These are phyloP conservation scores for Drosophila nannoptera DNA, from an alignment of 1,140 invertebrate species.

Conservation along the genomic window DNA sequence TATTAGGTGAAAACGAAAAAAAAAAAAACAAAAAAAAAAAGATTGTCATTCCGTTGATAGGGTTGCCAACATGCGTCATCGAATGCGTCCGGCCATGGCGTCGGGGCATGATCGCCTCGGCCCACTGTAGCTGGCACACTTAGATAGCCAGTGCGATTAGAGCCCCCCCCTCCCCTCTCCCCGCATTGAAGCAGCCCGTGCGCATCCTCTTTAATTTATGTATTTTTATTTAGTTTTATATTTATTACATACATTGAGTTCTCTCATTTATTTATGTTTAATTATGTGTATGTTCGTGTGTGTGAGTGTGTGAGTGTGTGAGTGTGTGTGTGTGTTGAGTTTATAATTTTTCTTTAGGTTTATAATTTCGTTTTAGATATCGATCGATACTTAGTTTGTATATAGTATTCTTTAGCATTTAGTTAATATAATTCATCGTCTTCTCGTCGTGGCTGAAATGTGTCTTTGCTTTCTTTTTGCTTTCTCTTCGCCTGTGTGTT, in stretches of 20 bases:
- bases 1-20: slow-evolving; percentile 3
- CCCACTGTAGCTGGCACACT: neutral
- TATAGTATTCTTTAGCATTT: slow-evolving; percentile 62
- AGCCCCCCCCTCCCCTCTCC: neutral
- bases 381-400: slow-evolving; percentile 70
- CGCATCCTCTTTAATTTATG: slow-evolving; percentile 52
- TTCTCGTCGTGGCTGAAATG: slow-evolving; percentile 67
- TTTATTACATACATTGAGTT: slow-evolving; percentile 77
- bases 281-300: slow-evolving; percentile 27
- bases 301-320: slow-evolving; percentile 45
- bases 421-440: slow-evolving; percentile 67
- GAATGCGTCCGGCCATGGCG: neutral
- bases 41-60: neutral
- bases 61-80: slow-evolving; percentile 1
- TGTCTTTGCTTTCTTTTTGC: slow-evolving; percentile 52
- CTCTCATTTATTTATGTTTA: slow-evolving; percentile 45
- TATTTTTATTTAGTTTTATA: slow-evolving; percentile 76
- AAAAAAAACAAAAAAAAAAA: slow-evolving; percentile 3
- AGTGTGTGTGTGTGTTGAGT: slow-evolving; percentile 34
- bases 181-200: neutral
- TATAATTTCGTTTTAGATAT: slow-evolving; percentile 75
- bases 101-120: neutral
- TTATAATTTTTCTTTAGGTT: slow-evolving; percentile 41
- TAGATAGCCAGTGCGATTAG: neutral
- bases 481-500: slow-evolving; percentile 1